Evolutionary conservation across 2,797 vertebrate genomes (phyloP).

Genomic region (Hypotaenidia philippensis): DNA sequence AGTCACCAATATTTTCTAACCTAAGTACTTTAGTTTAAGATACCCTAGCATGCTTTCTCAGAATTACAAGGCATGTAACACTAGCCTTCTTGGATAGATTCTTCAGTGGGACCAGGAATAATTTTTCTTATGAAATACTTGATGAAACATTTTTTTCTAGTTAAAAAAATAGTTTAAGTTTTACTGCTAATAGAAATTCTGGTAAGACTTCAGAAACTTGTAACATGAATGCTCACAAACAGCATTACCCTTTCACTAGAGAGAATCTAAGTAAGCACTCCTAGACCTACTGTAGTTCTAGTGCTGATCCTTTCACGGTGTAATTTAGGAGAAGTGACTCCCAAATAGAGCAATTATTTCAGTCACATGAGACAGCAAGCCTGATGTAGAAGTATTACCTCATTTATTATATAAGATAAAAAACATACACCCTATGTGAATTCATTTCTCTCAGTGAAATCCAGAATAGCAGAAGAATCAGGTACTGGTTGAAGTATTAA

Average conservation of each 20-base stretch:
- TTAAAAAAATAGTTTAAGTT: background rate
- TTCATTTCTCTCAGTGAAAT: fast-evolving
- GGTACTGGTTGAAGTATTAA: background rate
- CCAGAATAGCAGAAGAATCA: background rate
- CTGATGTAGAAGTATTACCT: background rate
- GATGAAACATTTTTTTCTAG: background rate
- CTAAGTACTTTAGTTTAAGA: background rate
- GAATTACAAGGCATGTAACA: background rate
- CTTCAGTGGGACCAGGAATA: background rate
- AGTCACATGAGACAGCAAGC: background rate
- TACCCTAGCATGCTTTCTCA: background rate
- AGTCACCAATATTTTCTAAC: background rate
- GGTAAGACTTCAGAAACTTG: too few species aligned
- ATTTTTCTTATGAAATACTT: background rate
- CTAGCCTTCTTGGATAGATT: background rate
- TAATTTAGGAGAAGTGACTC: background rate
- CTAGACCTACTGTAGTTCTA: background rate
- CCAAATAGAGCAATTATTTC: background rate
- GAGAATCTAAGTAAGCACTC: background rate
- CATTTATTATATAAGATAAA: background rate
- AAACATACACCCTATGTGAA: background rate
- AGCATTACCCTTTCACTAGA: background rate
- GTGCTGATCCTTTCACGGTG: background rate
- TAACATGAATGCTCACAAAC: background rate
- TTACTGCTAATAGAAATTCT: background rate